Evolutionary conservation across 2,113 vertebrate genomes (phyloP), one percentile per base, ranked within the genome.

Genomic region (Bombycilla garrulus): DNA sequence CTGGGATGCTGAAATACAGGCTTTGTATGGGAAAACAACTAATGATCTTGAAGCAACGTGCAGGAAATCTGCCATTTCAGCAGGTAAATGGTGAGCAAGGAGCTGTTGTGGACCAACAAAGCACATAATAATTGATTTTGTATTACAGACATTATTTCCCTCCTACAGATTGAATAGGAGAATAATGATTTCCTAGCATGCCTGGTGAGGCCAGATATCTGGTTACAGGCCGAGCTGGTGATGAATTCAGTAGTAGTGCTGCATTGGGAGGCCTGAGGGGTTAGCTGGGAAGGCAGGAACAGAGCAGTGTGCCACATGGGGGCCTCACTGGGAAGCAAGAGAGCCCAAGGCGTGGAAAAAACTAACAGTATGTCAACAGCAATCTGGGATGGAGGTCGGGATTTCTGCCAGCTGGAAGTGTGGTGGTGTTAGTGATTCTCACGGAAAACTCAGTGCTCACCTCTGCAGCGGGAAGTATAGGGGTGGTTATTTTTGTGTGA

Each of bases 151-250:
- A 50, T 38, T 57, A 26, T 40, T 71, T 36, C 15, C 18, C 8
- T 35, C 69, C 45, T 77, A 48, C 26, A 78, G 58, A 81, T 73
- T 13, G 26, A 56, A 10, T 16, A 50, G 44, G 17, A 64, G 26
- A 92, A 61, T 4, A 72, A 33, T 56, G 6, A 88, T 40, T 66
- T 74, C n/a, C 48, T 50, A 51, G 10, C 20, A 58, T 76, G 14
- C 7, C 51, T 70, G 42, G 28, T 23, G 82, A 66, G 10, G 28
- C 20, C 42, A 36, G 28, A 72, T 51, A 54, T 42, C 31, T 71
- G 33, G 33, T 48, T 24, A 21, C 21, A 60, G 15, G 9, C 12
- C 0, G 5, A 56, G 26, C 7, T 2, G 3, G 16, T 29, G 21
- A 47, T 16, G 17, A 61, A 77, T 60, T 69, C 22, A 22, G 67